These are phyloP conservation scores for Raja brachyura DNA, from an alignment of 2,113 vertebrate genomes.

Conservation along the genomic window DNA sequence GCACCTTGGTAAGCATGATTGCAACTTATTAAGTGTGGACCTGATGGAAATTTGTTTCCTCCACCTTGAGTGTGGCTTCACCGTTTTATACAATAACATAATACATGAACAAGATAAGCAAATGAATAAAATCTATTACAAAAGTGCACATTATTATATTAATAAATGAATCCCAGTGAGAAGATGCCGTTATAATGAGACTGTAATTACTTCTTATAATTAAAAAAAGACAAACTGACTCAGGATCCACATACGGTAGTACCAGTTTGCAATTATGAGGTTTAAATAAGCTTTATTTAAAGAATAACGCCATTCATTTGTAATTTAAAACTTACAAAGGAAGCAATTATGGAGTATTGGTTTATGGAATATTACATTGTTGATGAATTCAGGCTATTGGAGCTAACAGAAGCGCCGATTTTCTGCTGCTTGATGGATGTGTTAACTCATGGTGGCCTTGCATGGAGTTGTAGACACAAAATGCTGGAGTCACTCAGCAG, in stretches of 20 bases:
- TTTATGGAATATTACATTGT: neutral
- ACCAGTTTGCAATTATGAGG: neutral
- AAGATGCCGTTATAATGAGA: conserved; percentile 11
- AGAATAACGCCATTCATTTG: neutral
- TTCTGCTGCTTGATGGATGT: neutral
- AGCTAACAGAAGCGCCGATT: neutral
- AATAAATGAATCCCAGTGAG: conserved; percentile 2
- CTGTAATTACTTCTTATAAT: conserved; percentile 7
- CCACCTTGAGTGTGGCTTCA: neutral
- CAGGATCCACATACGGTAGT: neutral
- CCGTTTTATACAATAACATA: neutral
- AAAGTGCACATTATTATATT: neutral
- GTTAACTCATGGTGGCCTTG: neutral
- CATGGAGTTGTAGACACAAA: neutral
- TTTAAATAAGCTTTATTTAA: conserved; percentile 8
- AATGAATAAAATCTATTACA: neutral
- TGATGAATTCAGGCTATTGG: neutral
- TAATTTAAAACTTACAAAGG: neutral
- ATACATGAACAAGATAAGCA: conserved; percentile 3
- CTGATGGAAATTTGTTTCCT: neutral
- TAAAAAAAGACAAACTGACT: neutral
- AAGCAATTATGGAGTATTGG: neutral
- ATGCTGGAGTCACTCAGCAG: too few species aligned
- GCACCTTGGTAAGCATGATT: neutral
- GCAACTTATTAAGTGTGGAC: neutral